phyloP scores from a whole-genome alignment of 1,140 invertebrate species.

The Nebria ingens region DNA sequence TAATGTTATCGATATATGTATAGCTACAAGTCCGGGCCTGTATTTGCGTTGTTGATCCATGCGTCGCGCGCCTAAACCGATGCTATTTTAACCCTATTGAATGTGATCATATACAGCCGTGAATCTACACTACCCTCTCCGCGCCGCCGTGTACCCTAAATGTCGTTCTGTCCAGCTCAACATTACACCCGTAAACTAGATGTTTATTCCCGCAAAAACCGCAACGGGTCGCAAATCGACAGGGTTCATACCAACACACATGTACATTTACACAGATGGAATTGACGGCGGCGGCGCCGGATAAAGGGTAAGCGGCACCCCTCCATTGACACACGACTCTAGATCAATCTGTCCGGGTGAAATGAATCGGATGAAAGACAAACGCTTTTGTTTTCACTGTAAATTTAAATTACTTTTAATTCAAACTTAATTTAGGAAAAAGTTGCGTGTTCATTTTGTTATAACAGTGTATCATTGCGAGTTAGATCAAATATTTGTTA shows the following conservation, averaged over 20 bases:
- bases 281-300: background rate
- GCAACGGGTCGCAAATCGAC: conserved; percentile 35
- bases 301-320: too few species aligned
- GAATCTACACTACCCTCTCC: conserved; percentile 23
- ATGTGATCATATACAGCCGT: conserved; percentile 25
- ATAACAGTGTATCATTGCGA: too few species aligned
- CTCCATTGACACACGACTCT: background rate
- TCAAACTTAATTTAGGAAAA: too few species aligned
- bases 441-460: too few species aligned
- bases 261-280: background rate
- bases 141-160: conserved; percentile 14
- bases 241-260: conserved; percentile 11
- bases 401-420: background rate
- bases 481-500: too few species aligned
- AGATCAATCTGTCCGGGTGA: background rate
- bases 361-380: background rate
- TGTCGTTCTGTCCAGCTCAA: background rate
- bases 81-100: conserved; percentile 25
- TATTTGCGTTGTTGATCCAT: background rate
- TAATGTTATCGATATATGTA: too few species aligned
- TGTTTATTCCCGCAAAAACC: conserved; percentile 39
- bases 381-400: background rate
- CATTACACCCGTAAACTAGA: conserved; percentile 22
- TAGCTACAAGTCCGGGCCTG: background rate
- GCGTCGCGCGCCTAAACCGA: conserved; percentile 7